A percentile compares a stretch with the other conserved stretches of the same genome.
Evolutionary conservation across 2,113 vertebrate genomes (phyloP).

Genomic region (Gymnobelideus leadbeateri): DNA sequence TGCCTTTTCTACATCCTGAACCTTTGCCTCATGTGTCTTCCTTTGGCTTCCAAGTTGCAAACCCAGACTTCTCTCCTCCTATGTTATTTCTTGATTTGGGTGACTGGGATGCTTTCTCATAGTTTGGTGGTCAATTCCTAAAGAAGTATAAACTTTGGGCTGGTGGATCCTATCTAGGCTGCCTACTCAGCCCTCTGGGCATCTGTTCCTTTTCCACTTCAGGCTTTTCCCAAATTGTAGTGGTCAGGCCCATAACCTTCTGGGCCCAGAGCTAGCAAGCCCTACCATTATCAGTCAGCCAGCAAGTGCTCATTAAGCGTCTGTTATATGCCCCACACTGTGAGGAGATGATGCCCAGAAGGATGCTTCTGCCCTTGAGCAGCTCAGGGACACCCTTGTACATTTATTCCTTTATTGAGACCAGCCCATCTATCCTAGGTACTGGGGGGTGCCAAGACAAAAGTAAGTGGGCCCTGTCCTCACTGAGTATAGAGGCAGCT

Average conservation of each 20-base stretch:
- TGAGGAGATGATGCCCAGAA: background rate
- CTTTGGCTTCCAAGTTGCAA: background rate
- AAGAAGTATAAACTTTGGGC: background rate
- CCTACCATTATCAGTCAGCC: no score
- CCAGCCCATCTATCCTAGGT: background rate
- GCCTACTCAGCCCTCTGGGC: background rate
- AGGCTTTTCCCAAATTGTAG: background rate
- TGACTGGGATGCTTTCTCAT: background rate
- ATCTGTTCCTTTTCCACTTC: background rate
- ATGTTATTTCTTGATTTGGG: background rate
- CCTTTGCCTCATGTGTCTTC: background rate
- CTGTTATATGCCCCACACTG: no score
- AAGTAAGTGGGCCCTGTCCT: no score
- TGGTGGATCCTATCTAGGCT: background rate
- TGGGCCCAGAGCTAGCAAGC: background rate
- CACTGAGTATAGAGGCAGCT: background rate
- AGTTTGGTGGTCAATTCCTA: background rate
- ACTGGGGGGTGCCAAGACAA: background rate
- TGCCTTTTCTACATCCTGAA: no score
- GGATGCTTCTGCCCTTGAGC: background rate
- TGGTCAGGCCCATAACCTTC: background rate
- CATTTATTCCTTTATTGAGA: background rate
- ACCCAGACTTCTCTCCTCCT: background rate
- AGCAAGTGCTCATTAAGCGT: background rate
- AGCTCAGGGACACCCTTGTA: background rate